phyloP scores from a whole-genome alignment of 2,797 vertebrate species.

The Muscicapa striata region DNA sequence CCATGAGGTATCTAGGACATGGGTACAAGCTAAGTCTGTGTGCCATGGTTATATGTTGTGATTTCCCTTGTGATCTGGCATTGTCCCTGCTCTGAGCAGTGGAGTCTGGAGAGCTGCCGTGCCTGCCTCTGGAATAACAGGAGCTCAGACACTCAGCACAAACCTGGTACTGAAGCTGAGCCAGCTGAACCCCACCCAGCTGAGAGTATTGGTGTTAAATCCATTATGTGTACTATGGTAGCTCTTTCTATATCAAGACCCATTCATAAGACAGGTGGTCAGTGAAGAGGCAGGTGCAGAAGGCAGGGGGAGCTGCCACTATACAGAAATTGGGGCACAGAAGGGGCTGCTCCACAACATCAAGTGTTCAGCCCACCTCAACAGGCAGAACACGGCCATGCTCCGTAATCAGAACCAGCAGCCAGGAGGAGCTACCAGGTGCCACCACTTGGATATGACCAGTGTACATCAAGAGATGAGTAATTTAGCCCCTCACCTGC shows the following conservation, averaged over 20 bases:
- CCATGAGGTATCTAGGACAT: background rate
- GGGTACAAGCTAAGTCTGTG: background rate
- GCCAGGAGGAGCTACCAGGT: background rate
- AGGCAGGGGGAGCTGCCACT: background rate
- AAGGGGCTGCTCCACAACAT: background rate
- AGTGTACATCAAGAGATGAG: background rate
- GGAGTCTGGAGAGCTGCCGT: background rate
- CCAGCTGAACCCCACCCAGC: background rate
- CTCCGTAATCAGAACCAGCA: background rate
- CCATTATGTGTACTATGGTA: background rate
- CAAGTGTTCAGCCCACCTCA: background rate
- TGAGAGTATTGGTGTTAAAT: background rate
- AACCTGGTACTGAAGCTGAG: background rate
- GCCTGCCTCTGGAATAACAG: background rate
- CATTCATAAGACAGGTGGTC: background rate
- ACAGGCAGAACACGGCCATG: fast-evolving
- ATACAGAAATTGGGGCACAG: background rate
- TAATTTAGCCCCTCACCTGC: background rate
- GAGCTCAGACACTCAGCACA: background rate
- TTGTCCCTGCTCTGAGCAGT: background rate
- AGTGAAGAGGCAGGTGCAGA: background rate
- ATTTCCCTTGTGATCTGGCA: background rate
- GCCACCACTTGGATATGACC: background rate
- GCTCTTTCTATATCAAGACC: background rate
- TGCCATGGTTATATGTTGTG: background rate